A percentile compares a stretch with the other conserved stretches of the same genome.
These are phyloP conservation scores for Macropodus opercularis DNA, from an alignment of 2,797 vertebrate genomes.

Conservation along the genomic window DNA sequence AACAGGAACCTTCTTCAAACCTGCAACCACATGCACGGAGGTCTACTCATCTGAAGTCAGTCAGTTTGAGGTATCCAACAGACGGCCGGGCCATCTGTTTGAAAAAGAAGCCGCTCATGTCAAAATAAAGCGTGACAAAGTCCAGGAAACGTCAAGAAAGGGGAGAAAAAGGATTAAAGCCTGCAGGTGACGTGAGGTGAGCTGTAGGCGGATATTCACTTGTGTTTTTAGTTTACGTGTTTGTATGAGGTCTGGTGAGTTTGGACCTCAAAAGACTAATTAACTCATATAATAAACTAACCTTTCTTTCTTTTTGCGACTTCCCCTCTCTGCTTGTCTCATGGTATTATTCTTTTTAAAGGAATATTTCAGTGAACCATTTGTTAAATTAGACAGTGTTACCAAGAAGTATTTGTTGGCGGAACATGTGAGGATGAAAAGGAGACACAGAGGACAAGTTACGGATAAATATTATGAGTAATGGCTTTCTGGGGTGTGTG, in stretches of 20 bases:
- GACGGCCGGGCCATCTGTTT: constrained; percentile 42
- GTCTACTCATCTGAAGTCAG: constrained; percentile 30
- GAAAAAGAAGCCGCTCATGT: constrained; percentile 47
- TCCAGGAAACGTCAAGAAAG: constrained; percentile 47
- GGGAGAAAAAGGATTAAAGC: constrained; percentile 14
- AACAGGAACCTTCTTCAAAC: constrained; percentile 44
- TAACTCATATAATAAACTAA: constrained; percentile 46
- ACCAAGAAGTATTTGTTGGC: constrained; percentile 54
- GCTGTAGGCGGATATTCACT: constrained; percentile 48
- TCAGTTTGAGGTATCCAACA: constrained; percentile 27
- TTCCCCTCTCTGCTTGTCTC: constrained; percentile 12
- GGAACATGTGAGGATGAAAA: constrained; percentile 46
- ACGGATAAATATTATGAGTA: constrained; percentile 77
- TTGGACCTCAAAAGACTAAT: constrained; percentile 17
- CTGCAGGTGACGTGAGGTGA: constrained; percentile 31
- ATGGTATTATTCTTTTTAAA: constrained; percentile 46
- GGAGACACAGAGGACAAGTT: constrained; percentile 50
- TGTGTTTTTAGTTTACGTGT: constrained; percentile 52
- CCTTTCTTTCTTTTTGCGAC: constrained; percentile 31
- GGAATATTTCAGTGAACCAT: constrained; percentile 42
- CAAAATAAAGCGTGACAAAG: constrained; percentile 59
- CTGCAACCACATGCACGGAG: constrained; percentile 3
- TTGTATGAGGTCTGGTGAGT: constrained; percentile 38
- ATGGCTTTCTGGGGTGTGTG: constrained; percentile 63
- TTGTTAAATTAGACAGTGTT: constrained; percentile 64